These are phyloP conservation scores for Willisornis vidua DNA, from an alignment of 2,113 vertebrate genomes.

Conservation along the genomic window DNA sequence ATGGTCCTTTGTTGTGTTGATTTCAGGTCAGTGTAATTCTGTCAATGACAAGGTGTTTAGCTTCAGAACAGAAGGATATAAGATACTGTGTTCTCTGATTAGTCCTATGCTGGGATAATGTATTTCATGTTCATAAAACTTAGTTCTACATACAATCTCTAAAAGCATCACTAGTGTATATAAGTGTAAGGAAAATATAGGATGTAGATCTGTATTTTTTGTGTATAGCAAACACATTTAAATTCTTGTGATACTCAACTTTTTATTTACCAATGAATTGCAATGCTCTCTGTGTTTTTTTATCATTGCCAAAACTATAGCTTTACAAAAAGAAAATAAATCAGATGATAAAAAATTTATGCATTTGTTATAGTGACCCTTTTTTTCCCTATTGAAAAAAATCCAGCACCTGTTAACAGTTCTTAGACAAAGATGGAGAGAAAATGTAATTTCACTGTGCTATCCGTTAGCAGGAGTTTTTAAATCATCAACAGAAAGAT, in stretches of 20 bases:
- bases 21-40: not conserved
- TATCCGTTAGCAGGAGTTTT: conserved; percentile 15
- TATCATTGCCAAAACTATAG: not conserved
- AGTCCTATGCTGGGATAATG: not conserved
- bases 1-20: not conserved
- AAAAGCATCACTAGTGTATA: not conserved
- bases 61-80: not conserved
- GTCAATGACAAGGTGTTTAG: not conserved
- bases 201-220: not conserved
- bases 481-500: conserved; percentile 14
- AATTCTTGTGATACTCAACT: not conserved
- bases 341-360: conserved; percentile 14
- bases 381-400: not conserved
- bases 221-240: not conserved
- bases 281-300: not conserved
- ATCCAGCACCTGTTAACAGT: not conserved
- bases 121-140: not conserved
- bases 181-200: not conserved
- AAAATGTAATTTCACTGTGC: conserved; percentile 1
- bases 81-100: not conserved
- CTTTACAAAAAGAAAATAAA: conserved; percentile 8
- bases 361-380: not conserved
- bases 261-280: not conserved
- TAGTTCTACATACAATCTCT: not conserved
- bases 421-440: not conserved